Evolutionary conservation across 2,113 vertebrate genomes (phyloP), one percentile per base, ranked within the genome.

Genomic region (Suncus etruscus): DNA sequence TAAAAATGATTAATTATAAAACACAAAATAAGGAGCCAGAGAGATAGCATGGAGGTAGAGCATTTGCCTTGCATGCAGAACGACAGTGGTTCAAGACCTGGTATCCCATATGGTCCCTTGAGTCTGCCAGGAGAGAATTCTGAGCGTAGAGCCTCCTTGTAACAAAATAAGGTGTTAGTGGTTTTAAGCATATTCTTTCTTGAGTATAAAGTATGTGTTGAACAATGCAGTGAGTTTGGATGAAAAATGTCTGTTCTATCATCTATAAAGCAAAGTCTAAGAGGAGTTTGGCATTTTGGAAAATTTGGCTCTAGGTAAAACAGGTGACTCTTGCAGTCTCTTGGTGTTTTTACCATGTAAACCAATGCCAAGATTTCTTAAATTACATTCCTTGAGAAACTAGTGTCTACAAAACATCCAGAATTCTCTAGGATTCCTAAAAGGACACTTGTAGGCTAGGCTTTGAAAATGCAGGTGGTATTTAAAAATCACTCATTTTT

Each of bases 271-370:
- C 18, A 22, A 27, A 29, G 29, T 15, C 24, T 45, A 20, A 54
- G 24, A 29, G 12, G 29, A 32, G 22, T 0, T 12, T 1, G 31
- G 22, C 6, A 8, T 0, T 0, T 27, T 27, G 16, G n/a, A 51
- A 54, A 78, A 24, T 27, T 47, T 18, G 6, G 65, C 7, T 8
- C 18, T 2, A 1, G 24, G 10, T 22, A 32, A 58, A 14, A 8
- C 39, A 39, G 39, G 39, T 39, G 39, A 39, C 39, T 39, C 39
- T 39, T 39, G 39, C 39, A 39, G 39, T 39, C 39, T 39, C 39
- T 39, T 39, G 39, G 39, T 29, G 4, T n/a, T 48, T 89, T 89
- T 74, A 10, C 72, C 63, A 25, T 29, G 24, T 58, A 72, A 72
- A 68, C 68, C 77, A 31, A 87, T 69, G 27, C 31, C 54, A 86